These are phyloP conservation scores for Pteronotus mesoamericanus DNA, from an alignment of 2,797 vertebrate genomes.

Conservation along the genomic window DNA sequence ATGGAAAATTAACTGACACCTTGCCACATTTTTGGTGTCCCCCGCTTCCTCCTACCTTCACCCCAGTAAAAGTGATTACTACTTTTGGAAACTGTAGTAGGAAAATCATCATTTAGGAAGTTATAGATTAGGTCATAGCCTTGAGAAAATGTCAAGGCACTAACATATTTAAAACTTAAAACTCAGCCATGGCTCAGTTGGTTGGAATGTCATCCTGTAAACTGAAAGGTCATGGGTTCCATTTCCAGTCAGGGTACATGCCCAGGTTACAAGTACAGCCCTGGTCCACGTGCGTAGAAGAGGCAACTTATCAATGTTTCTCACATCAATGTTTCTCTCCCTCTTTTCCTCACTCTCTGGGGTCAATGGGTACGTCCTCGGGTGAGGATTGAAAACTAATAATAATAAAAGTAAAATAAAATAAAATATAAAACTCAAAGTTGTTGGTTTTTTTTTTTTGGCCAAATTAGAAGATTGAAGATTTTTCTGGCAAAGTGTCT, in stretches of 20 bases:
- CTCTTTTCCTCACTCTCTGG: background rate
- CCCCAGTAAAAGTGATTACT: accelerated
- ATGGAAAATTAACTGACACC: background rate
- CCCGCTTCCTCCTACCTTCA: background rate
- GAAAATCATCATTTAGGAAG: background rate
- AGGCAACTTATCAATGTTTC: background rate
- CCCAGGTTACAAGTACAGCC: background rate
- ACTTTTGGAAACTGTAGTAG: background rate
- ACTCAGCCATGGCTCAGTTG: background rate
- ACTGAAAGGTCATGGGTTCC: background rate
- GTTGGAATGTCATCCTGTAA: background rate
- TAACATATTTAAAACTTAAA: background rate
- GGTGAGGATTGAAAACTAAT: background rate
- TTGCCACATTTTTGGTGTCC: background rate
- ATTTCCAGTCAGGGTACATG: background rate
- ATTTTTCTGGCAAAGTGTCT: background rate
- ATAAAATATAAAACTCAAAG: background rate
- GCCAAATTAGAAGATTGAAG: background rate
- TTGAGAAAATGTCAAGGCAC: background rate
- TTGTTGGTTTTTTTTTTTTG: background rate
- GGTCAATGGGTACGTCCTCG: background rate
- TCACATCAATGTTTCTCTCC: background rate
- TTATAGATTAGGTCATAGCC: background rate
- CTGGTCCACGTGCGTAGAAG: background rate
- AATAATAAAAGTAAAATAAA: background rate